Conservation (phyloP, 2,797 vertebrate species). For the Mareca strepera region DNA sequence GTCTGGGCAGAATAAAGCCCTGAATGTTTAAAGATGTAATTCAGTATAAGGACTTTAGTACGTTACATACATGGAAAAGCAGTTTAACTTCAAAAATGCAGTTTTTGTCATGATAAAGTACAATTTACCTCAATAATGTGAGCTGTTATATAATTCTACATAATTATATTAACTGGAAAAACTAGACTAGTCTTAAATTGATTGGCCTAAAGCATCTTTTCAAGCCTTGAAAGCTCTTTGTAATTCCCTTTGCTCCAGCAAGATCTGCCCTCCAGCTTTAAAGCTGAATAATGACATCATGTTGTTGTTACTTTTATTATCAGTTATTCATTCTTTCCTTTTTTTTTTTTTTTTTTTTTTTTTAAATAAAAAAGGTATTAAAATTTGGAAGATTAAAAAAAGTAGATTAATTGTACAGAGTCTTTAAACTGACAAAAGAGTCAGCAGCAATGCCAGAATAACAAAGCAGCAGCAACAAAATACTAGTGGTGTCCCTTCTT, state of each 20-base stretch:
- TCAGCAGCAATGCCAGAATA: slow-evolving; percentile 14
- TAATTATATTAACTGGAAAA: slow-evolving; percentile 84
- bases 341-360: not conserved
- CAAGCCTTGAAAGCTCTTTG: slow-evolving; percentile 75
- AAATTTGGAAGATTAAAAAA: slow-evolving; percentile 66
- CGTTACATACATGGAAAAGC: slow-evolving; percentile 65
- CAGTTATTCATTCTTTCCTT: slow-evolving; percentile 60
- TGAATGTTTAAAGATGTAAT: slow-evolving; percentile 55
- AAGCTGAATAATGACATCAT: slow-evolving; percentile 69
- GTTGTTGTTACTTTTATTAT: slow-evolving; percentile 63
- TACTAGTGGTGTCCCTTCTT: slow-evolving; percentile 31
- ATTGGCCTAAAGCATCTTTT: slow-evolving; percentile 78
- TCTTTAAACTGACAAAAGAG: slow-evolving; percentile 60
- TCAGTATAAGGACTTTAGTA: slow-evolving; percentile 56
- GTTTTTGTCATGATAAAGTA: slow-evolving; percentile 77
- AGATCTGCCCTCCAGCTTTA: slow-evolving; percentile 77
- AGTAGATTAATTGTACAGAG: slow-evolving; percentile 71
- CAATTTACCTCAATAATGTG: slow-evolving; percentile 81
- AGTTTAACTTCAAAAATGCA: slow-evolving; percentile 75
- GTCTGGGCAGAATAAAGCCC: slow-evolving; percentile 45
- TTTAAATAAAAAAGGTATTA: slow-evolving; percentile 44
- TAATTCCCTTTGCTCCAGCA: slow-evolving; percentile 77
- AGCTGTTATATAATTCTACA: slow-evolving; percentile 80
- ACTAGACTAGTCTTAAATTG: slow-evolving; percentile 78
- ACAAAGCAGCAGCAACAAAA: not conserved